Conservation (phyloP, 2,888 invertebrate genomes). For the Macaria liturata region DNA sequence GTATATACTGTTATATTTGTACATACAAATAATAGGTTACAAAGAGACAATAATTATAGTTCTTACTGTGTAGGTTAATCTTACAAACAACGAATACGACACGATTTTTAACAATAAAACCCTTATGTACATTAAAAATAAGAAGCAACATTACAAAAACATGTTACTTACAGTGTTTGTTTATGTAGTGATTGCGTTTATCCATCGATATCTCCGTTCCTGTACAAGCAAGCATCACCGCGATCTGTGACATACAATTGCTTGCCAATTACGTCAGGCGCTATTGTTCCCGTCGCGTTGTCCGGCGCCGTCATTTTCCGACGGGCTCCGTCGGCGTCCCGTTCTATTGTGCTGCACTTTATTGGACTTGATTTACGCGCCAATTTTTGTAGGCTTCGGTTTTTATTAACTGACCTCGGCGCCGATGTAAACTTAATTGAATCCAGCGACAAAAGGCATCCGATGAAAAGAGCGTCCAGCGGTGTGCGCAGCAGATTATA, state of each 20-base stretch:
- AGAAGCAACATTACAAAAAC: too few species aligned
- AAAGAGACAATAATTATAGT: too few species aligned
- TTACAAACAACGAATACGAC: too few species aligned
- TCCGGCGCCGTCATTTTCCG: constrained; percentile 57
- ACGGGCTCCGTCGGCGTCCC: constrained; percentile 38
- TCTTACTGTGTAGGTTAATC: too few species aligned
- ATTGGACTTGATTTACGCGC: constrained; percentile 81
- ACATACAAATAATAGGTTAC: too few species aligned
- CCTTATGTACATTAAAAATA: too few species aligned
- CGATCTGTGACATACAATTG: constrained; percentile 26
- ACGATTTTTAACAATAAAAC: too few species aligned
- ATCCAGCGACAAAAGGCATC: constrained; percentile 79
- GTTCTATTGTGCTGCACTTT: constrained; percentile 73
- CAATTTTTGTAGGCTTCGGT: constrained; percentile 81
- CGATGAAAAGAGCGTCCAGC: constrained; percentile 80
- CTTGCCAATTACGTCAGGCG: constrained; percentile 31
- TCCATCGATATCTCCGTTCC: too few species aligned
- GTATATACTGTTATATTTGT: too few species aligned
- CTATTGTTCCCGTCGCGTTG: constrained; percentile 54
- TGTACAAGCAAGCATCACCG: constrained; percentile 16
- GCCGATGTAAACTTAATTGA: constrained; percentile 83
- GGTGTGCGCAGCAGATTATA: constrained; percentile 82
- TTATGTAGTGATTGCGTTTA: too few species aligned
- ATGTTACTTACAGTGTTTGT: too few species aligned
- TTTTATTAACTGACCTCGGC: constrained; percentile 82